A percentile compares a stretch with the other conserved stretches of the same genome.
These are phyloP conservation scores for Muraenolepis orangiensis DNA, from an alignment of 2,797 vertebrate species.

Conservation along the genomic window DNA sequence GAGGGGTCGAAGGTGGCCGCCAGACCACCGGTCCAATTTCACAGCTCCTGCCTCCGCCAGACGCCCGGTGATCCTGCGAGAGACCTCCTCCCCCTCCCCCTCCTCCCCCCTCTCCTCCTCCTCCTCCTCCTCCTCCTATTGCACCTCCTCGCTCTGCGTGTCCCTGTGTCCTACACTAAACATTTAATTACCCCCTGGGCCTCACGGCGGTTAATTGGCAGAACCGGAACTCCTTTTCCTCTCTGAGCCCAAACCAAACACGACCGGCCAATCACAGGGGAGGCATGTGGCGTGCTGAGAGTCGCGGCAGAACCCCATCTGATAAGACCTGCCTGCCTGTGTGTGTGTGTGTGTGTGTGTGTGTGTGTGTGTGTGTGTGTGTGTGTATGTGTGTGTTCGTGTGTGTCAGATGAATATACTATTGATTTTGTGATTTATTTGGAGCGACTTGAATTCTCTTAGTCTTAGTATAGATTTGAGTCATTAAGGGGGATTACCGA, in stretches of 20 bases:
- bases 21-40: slow-evolving; percentile 75
- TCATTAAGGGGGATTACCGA: no score
- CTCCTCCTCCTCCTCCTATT: no score
- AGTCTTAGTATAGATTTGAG: no score
- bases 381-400: no score
- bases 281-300: slow-evolving; percentile 13
- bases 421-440: no score
- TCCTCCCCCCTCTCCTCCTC: no score
- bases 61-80: slow-evolving; percentile 60
- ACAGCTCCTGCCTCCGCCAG: slow-evolving; percentile 70
- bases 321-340: neutral
- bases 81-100: no score
- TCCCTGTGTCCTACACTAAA: slow-evolving; percentile 72
- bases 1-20: slow-evolving; percentile 67
- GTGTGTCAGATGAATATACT: slow-evolving; percentile 36
- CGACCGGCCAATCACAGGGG: slow-evolving; percentile 39
- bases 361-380: no score
- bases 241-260: slow-evolving; percentile 35
- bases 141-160: slow-evolving; percentile 59
- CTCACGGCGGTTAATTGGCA: slow-evolving; percentile 70
- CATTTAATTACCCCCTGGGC: slow-evolving; percentile 74
- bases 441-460: no score
- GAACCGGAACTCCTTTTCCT: slow-evolving; percentile 47
- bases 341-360: neutral
- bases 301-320: slow-evolving; percentile 27